Conservation (phyloP, 2,888 invertebrate genomes). For the Pseudeuparius sepicola region DNA sequence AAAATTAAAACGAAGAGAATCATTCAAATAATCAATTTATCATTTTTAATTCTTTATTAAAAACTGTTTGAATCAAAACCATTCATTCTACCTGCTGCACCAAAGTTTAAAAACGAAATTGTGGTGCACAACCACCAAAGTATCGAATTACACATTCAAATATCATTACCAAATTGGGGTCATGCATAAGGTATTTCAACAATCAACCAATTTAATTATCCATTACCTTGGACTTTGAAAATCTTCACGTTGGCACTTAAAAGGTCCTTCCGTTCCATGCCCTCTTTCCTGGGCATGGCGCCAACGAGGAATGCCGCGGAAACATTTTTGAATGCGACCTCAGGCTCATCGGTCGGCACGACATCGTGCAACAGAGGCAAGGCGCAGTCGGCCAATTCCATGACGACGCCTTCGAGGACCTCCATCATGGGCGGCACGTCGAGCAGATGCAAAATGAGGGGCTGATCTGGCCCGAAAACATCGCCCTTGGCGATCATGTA, state of each 20-base stretch:
- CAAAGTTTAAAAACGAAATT: too few relatives aligned
- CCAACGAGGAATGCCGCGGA: slow-evolving; percentile 96
- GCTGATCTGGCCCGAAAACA: slow-evolving; percentile 85
- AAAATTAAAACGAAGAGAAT: too few relatives aligned
- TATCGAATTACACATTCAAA: too few relatives aligned
- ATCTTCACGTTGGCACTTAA: slow-evolving; percentile 96
- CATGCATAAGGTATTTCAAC: too few relatives aligned
- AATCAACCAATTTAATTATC: too few relatives aligned
- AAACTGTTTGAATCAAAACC: too few relatives aligned
- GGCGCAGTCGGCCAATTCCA: slow-evolving; percentile 95
- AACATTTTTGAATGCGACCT: slow-evolving; percentile 89
- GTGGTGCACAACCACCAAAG: too few relatives aligned
- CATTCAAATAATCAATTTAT: too few relatives aligned
- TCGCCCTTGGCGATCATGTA: slow-evolving; percentile 93
- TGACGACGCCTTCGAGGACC: slow-evolving; percentile 94
- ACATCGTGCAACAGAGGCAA: slow-evolving; percentile 78
- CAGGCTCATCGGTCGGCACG: slow-evolving; percentile 78
- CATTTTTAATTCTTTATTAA: too few relatives aligned
- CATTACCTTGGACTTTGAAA: slow-evolving; percentile 96
- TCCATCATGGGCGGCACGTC: slow-evolving; percentile 95
- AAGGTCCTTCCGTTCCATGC: slow-evolving; percentile 98
- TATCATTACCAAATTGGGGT: too few relatives aligned
- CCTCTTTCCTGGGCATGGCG: slow-evolving; percentile 90
- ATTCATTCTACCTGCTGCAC: too few relatives aligned
- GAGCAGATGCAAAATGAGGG: slow-evolving; percentile 77